phyloP scores from a whole-genome alignment of 1,140 invertebrate species.

The Conus ventricosus region DNA sequence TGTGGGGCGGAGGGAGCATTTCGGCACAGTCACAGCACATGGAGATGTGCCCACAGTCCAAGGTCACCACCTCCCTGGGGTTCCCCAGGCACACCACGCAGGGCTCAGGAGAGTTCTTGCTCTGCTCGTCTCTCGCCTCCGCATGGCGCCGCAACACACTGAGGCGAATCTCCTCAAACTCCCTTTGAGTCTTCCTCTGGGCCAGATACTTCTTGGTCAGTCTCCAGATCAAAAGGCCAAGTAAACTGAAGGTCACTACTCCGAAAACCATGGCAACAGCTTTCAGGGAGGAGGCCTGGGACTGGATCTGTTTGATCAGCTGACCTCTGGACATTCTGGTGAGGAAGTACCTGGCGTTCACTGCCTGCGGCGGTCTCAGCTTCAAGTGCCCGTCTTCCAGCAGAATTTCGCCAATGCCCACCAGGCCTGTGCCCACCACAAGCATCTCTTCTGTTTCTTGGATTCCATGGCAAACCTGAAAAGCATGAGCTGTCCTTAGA shows the following conservation, averaged over 20 bases:
- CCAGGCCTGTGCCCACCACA: conserved; percentile 63
- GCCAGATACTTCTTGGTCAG: conserved; percentile 45
- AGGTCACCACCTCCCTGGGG: conserved; percentile 69
- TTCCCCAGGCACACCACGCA: conserved; percentile 74
- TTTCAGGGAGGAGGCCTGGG: conserved; percentile 59
- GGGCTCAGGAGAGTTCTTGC: background rate
- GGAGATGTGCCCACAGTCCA: conserved; percentile 75
- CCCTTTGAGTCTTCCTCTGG: conserved; percentile 39
- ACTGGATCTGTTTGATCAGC: conserved; percentile 62
- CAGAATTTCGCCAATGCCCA: conserved; percentile 71
- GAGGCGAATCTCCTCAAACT: conserved; percentile 44
- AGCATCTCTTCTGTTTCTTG: conserved; percentile 74
- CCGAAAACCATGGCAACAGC: conserved; percentile 57
- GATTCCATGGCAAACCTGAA: conserved; percentile 55
- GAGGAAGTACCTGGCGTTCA: conserved; percentile 64
- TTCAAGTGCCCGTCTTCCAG: conserved; percentile 63
- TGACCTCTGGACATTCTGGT: conserved; percentile 64
- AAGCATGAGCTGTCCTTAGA: background rate
- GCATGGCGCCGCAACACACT: conserved; percentile 22
- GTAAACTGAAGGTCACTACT: conserved; percentile 53
- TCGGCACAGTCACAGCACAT: conserved; percentile 72
- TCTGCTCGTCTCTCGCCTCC: conserved; percentile 8
- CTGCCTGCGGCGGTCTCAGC: conserved; percentile 60
- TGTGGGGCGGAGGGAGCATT: conserved; percentile 58
- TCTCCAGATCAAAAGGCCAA: conserved; percentile 58